Percentiles rank a stretch among this genome's conserved stretches.
Evolutionary conservation across 2,113 vertebrate genomes (phyloP).

Genomic region (Neoarius graeffei): DNA sequence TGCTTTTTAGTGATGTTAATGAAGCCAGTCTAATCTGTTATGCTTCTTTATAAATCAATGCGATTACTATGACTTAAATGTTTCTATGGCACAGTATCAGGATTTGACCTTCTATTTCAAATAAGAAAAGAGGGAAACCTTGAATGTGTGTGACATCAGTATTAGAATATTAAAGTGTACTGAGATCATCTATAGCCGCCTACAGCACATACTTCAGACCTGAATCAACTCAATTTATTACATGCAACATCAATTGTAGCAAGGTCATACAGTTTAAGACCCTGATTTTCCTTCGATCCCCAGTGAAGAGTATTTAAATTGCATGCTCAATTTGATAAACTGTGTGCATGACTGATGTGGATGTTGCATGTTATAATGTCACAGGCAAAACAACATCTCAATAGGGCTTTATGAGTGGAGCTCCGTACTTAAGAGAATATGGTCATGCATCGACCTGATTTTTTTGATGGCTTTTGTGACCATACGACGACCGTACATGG

Average conservation of each 20-base stretch:
- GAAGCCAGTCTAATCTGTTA: conserved; percentile 65
- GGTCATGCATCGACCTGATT: too few species aligned
- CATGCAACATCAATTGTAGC: not conserved
- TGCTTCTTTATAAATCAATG: conserved; percentile 64
- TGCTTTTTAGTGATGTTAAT: conserved; percentile 62
- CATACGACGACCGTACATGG: too few species aligned
- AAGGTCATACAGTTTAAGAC: not conserved
- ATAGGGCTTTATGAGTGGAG: not conserved
- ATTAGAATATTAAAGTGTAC: not conserved
- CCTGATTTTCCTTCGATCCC: not conserved
- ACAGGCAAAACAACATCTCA: not conserved
- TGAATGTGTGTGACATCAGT: not conserved
- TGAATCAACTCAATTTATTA: not conserved
- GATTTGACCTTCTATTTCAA: not conserved
- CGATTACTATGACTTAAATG: conserved; percentile 37
- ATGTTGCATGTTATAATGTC: not conserved
- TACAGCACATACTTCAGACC: not conserved
- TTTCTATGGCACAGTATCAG: not conserved
- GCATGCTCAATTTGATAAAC: not conserved
- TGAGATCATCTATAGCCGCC: not conserved
- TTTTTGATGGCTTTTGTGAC: too few species aligned
- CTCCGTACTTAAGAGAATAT: too few species aligned
- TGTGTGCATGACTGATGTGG: not conserved
- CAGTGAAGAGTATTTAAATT: not conserved
- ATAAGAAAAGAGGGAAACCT: not conserved